Evolutionary conservation across 2,888 invertebrate species (phyloP).

Genomic region (Ypsolopha sequella): DNA sequence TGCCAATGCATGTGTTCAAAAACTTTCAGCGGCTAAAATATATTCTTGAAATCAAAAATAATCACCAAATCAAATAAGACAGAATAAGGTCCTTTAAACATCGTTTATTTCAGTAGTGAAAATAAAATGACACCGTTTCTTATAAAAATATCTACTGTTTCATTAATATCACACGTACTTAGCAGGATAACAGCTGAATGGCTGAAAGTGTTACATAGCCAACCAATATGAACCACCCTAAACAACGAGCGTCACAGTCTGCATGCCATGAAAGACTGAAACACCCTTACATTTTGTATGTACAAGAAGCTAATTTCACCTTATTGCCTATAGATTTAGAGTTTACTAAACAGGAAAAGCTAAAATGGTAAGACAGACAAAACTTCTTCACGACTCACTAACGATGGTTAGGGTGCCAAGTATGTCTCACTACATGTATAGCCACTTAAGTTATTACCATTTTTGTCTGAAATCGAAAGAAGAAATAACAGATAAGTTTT

Average conservation of each 20-base stretch:
- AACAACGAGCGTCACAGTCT: constrained; percentile 49
- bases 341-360: constrained; percentile 19
- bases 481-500: neutral
- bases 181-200: neutral
- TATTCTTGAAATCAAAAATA: too few relatives aligned
- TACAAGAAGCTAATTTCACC: too few relatives aligned
- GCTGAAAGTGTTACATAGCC: constrained; percentile 3
- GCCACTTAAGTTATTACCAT: constrained; percentile 1
- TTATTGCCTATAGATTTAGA: too few relatives aligned
- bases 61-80: too few relatives aligned
- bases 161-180: neutral
- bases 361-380: constrained; percentile 50
- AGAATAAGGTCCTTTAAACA: too few relatives aligned
- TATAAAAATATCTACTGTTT: neutral
- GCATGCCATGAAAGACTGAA: too few relatives aligned
- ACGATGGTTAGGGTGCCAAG: constrained; percentile 16
- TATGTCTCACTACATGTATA: neutral
- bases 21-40: too few relatives aligned
- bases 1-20: too few relatives aligned
- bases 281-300: too few relatives aligned
- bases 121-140: neutral
- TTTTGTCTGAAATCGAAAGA: neutral
- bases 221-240: constrained; percentile 18
- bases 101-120: neutral
- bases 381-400: constrained; percentile 54